Conservation (phyloP, 2,888 invertebrate species). For the Polyploca ridens region DNA sequence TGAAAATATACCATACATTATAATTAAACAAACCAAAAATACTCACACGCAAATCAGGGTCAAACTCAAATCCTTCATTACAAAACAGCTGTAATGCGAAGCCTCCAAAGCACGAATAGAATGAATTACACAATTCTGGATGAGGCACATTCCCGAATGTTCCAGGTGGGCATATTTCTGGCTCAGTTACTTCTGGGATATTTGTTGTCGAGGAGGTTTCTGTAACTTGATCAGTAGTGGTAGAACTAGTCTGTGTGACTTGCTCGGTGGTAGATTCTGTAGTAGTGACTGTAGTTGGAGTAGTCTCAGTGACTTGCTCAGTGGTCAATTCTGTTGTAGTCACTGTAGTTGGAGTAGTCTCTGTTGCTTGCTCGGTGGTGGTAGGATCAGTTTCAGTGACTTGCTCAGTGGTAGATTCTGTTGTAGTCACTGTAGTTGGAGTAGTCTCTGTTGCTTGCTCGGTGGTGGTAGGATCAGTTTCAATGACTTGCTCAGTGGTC, state of each 20-base stretch:
- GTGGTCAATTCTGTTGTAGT: conserved; percentile 6
- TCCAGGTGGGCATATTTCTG: conserved; percentile 34
- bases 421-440: conserved; percentile 8
- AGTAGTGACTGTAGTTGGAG: background rate
- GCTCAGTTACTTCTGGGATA: conserved; percentile 17
- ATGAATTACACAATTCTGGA: conserved; percentile 45
- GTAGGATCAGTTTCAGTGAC: background rate
- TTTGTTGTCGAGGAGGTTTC: conserved; percentile 16
- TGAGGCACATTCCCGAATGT: conserved; percentile 44
- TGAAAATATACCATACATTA: too few relatives aligned
- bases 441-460: background rate
- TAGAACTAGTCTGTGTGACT: background rate
- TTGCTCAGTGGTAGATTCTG: conserved; percentile 15
- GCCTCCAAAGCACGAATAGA: conserved; percentile 48
- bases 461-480: conserved; percentile 2
- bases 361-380: background rate
- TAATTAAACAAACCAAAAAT: background rate
- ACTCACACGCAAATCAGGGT: conserved; percentile 33
- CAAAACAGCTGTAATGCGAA: conserved; percentile 41
- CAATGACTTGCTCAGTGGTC: conserved; percentile 1
- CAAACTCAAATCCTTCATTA: conserved; percentile 42
- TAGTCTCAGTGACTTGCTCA: background rate
- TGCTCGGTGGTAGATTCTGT: conserved; percentile 8
- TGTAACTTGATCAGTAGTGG: conserved; percentile 13
- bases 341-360: background rate